Base-by-base conservation (phyloP, 23 tunicate species). In the Ascidia mentula region DNA sequence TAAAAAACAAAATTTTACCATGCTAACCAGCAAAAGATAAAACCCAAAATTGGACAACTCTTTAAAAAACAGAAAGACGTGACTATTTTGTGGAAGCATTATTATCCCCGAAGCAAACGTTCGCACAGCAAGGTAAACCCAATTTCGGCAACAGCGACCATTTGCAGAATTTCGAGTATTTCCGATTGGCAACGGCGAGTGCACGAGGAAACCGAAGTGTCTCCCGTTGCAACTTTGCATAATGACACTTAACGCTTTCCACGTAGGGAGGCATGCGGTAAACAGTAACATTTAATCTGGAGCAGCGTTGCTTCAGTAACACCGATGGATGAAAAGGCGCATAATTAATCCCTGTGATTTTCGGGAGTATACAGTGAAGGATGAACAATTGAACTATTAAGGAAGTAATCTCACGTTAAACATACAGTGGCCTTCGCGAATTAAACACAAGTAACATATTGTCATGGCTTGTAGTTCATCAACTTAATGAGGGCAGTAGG, bases 301-400 rank as follows among this genome's bases (percentile, higher is more conserved):
- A 71, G 38, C 75, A 71, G 75, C 75, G 38, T 17, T 3, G 38
- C 75, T 71, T 34, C 75, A 71, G 75, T 71, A 34, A 71, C 75
- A 71, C 30, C 38, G 38, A 35, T 71, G 38, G 75, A 22, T 71
- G 36, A 71, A 35, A 34, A 31, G 32, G 32, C 18, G 18, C 6
- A 71, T 35, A 3, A 71, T 28, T 20, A 31, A 35, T 18, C 30
- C 7, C 34, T 34, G 38, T 18, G 75, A 18, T 4, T 34, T 35
- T 34, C 38, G 6, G 32, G 32, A 20, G 18, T 18, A 71, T 36
- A 71, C 8, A 71, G 24, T 28, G 24, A 26, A 53, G 65, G 65
- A 9, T 53, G 24, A 53, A 3, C 4, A 53, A 53, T 53, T 53
- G 65, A 53, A 53, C 65, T 53, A 53, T 18, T 3, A 71, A 22